Conservation (phyloP, 2,797 vertebrate species). For the Onychomys arenicola region DNA sequence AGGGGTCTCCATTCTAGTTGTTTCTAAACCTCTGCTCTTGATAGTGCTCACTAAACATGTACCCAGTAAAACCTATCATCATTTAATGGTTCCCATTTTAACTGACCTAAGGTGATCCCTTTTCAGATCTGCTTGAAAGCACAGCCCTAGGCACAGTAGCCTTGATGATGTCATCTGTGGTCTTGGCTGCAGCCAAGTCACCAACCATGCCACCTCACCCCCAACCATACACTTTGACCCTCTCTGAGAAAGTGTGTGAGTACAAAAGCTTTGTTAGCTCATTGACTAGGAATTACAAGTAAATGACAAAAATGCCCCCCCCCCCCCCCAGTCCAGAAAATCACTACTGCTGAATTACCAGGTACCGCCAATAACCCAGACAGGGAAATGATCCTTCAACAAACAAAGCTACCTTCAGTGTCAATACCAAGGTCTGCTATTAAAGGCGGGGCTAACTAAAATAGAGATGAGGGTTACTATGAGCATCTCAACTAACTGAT, state of each 20-base stretch:
- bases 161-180: not conserved
- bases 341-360: not conserved
- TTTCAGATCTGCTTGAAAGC: not conserved
- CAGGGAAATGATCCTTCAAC: not conserved
- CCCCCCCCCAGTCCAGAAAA: not conserved
- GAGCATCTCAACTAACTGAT: constrained; percentile 7
- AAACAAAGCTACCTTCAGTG: not conserved
- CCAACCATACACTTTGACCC: not conserved
- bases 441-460: not conserved
- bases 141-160: not conserved
- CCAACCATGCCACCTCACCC: not conserved
- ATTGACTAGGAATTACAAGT: not conserved
- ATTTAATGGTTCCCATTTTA: not conserved
- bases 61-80: not conserved
- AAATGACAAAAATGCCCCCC: constrained; percentile 10
- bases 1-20: not conserved
- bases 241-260: not conserved
- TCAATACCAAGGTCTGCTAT: not conserved
- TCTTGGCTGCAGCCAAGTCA: not conserved
- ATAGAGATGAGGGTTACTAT: not conserved
- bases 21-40: not conserved
- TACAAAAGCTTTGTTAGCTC: not conserved
- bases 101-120: not conserved
- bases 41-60: not conserved
- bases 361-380: not conserved